Percentiles rank a stretch among this genome's conserved stretches.
These are phyloP conservation scores for Nomia melanderi DNA, from an alignment of 1,140 invertebrate species.

Conservation along the genomic window DNA sequence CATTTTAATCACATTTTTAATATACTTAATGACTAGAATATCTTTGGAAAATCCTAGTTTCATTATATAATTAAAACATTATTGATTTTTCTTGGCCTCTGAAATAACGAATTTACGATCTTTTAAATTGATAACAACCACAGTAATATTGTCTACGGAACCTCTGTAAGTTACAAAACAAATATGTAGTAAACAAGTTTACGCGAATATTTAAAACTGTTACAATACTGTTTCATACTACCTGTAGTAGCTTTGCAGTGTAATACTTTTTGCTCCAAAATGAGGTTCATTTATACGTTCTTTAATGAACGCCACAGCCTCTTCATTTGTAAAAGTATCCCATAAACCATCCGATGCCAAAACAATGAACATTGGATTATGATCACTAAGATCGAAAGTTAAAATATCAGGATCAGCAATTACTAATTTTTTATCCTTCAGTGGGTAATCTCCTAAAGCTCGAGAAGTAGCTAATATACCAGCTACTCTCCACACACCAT, in stretches of 20 bases:
- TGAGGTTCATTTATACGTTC: slow-evolving; percentile 91
- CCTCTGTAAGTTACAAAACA: slow-evolving; percentile 81
- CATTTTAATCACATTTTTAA: slow-evolving; percentile 5
- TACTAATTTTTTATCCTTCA: slow-evolving; percentile 96
- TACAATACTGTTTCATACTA: slow-evolving; percentile 37
- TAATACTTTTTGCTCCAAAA: slow-evolving; percentile 94
- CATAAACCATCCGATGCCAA: slow-evolving; percentile 97
- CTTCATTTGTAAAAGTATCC: slow-evolving; percentile 97
- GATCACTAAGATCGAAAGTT: slow-evolving; percentile 93
- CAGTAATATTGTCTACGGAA: slow-evolving; percentile 97
- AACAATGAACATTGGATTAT: slow-evolving; percentile 93
- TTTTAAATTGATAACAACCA: slow-evolving; percentile 93
- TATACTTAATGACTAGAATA: slow-evolving; percentile 48
- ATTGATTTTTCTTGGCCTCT: slow-evolving; percentile 56
- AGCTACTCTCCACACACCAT: slow-evolving; percentile 97
- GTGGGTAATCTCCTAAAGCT: slow-evolving; percentile 96
- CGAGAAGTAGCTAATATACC: slow-evolving; percentile 97
- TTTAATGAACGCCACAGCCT: slow-evolving; percentile 93
- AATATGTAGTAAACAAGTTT: slow-evolving; percentile 28
- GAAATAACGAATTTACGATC: slow-evolving; percentile 79
- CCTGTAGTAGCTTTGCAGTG: slow-evolving; percentile 92
- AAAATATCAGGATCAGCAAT: slow-evolving; percentile 97
- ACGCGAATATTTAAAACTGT: slow-evolving; percentile 12
- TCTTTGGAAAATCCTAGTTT: slow-evolving; percentile 45
- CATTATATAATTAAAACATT: slow-evolving; percentile 28